Percentiles rank a stretch among this genome's conserved stretches.
phyloP scores from a whole-genome alignment of 2,797 vertebrate species.

The Sebastes kiyomatsui region DNA sequence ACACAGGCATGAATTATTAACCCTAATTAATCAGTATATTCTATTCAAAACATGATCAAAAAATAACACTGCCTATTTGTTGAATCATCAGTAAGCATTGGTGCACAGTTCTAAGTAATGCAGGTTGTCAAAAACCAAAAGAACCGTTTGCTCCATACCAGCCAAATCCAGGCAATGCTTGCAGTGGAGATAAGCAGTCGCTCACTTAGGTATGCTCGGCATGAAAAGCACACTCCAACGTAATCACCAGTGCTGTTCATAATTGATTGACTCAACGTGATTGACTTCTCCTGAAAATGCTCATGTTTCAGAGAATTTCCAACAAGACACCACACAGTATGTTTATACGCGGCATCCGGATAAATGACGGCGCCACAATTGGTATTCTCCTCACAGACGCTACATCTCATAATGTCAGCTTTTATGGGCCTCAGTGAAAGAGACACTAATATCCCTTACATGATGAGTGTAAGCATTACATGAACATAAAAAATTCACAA shows the following conservation, averaged over 20 bases:
- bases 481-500: conserved; percentile 47
- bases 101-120: background rate
- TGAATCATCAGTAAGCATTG: background rate
- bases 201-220: conserved; percentile 16
- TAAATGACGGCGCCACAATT: conserved; percentile 21
- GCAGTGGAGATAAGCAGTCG: conserved; percentile 1
- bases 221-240: conserved; percentile 15
- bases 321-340: conserved; percentile 39
- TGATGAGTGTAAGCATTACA: conserved; percentile 53
- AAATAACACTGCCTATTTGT: background rate
- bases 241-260: conserved; percentile 36
- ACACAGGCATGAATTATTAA: background rate
- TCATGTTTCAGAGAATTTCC: conserved; percentile 47
- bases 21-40: conserved; percentile 1
- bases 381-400: conserved; percentile 46
- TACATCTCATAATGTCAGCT: conserved; percentile 47
- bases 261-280: conserved; percentile 57
- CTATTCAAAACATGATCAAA: background rate
- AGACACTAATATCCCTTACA: conserved; percentile 63
- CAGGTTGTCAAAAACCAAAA: background rate
- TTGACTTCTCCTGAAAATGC: conserved; percentile 53
- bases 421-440: conserved; percentile 57
- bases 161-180: background rate
- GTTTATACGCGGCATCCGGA: conserved; percentile 1
- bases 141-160: background rate